Percentiles rank a stretch among this genome's conserved stretches.
These are phyloP conservation scores for Melieria picta DNA, from an alignment of 2,888 invertebrate genomes.

Conservation along the genomic window DNA sequence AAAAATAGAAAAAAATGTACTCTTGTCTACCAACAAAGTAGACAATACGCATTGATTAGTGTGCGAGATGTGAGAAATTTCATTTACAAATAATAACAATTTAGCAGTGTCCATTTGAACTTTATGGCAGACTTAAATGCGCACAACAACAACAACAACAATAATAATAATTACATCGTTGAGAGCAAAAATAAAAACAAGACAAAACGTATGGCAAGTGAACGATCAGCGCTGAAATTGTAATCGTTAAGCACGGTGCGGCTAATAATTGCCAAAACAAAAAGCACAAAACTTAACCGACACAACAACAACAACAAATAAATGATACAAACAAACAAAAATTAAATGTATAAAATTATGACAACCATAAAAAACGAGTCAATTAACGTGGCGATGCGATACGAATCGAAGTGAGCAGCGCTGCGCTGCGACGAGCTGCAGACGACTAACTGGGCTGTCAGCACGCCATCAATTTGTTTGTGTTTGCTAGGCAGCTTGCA, in stretches of 20 bases:
- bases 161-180: not conserved
- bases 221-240: no score
- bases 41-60: not conserved
- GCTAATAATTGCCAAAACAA: no score
- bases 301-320: no score
- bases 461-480: no score
- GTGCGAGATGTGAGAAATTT: not conserved
- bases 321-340: not conserved
- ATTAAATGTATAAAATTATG: constrained; percentile 24
- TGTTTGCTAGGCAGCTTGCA: no score
- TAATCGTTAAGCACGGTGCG: no score
- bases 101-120: not conserved
- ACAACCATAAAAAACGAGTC: constrained; percentile 31
- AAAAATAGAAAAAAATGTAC: no score
- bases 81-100: constrained; percentile 5
- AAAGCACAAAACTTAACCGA: no score
- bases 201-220: no score
- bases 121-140: not conserved
- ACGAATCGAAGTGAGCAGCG: no score
- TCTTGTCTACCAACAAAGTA: not conserved
- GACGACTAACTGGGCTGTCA: no score
- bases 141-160: not conserved
- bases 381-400: constrained; percentile 18
- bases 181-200: constrained; percentile 1
- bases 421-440: no score